phyloP scores from a whole-genome alignment of 2,888 invertebrate species.

The Fabriciana adippe region DNA sequence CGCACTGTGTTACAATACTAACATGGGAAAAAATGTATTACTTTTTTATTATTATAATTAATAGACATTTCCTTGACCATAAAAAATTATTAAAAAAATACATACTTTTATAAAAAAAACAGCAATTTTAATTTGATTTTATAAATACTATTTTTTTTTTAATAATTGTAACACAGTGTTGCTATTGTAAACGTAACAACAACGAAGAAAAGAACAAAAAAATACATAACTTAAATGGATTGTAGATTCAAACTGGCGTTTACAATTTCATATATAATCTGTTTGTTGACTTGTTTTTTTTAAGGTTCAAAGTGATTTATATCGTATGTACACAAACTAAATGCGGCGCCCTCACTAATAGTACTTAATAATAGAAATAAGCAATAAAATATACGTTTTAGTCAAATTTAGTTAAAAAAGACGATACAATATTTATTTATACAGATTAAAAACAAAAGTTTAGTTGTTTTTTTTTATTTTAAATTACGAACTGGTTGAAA shows the following conservation, averaged over 20 bases:
- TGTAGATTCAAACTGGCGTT: conserved; percentile 13
- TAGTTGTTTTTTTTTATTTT: too few species aligned
- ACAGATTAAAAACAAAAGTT: too few species aligned
- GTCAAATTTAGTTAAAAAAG: too few species aligned
- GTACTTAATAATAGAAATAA: neutral
- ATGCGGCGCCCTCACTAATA: conserved; percentile 3
- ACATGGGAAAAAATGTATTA: too few species aligned
- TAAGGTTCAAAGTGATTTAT: neutral
- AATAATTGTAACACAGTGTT: conserved; percentile 14
- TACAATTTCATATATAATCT: conserved; percentile 5
- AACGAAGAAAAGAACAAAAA: conserved; percentile 4
- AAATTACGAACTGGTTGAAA: too few species aligned
- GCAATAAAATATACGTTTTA: too few species aligned
- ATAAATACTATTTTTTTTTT: neutral
- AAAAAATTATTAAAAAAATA: neutral
- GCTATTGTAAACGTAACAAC: conserved; percentile 16
- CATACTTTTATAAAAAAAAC: neutral
- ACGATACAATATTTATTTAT: too few species aligned
- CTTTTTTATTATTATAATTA: neutral
- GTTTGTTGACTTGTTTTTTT: conserved; percentile 2
- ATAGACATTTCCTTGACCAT: neutral
- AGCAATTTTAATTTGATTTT: neutral
- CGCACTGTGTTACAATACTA: conserved; percentile 9
- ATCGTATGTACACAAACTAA: conserved; percentile 1
- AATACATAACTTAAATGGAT: conserved; percentile 9